Base-by-base conservation (phyloP, 2,888 invertebrate genomes). In the Cancer borealis region DNA sequence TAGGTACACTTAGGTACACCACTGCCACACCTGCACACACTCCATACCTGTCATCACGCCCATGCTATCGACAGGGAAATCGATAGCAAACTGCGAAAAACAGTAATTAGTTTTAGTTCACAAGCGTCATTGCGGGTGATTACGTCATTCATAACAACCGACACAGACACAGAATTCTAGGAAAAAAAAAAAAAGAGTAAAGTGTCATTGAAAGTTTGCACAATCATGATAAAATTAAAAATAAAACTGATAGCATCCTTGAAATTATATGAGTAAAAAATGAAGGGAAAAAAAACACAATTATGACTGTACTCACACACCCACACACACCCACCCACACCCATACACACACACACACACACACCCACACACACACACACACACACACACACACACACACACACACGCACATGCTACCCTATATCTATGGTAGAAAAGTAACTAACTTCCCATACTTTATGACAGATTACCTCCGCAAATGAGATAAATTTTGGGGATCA, bases 351-450 rank as follows among this genome's bases (percentile, higher is more conserved):
- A 92, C 73, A 79, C 46, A 92, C 73, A 91, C 73, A 91, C 73
- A 92, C 73, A 91, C 73, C 79, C 73, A 92, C 73, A 92, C 73
- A 73, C 73, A 92, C 73, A 92, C 73, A 92, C 73, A 92, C 73
- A 92, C 73, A 92, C 73, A 92, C 73, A 92, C 39, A 73, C 73
- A 91, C 46, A 92, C 73, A 79, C 47, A 92, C 79, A 92, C 47
- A 92, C 49, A 92, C 79, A 47, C 79, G 47, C 90, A 54, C 90
- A 90, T 30, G 47, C n/a, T 21, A 89, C 89, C 21, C 10, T 26
- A n/a, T 17, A 73, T n/a, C 45, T 39, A 91, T 39, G 39, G 30
- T 14, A 17, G 84, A 84, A 30, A 79, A 30, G 26, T 5, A 8
- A 79, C 30, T 1, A 30, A 84, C 84, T 84, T 84, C 30, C 84